A percentile compares a stretch with the other conserved stretches of the same genome.
Conservation (phyloP, 2,797 vertebrate genomes). For the Hirundo rustica region DNA sequence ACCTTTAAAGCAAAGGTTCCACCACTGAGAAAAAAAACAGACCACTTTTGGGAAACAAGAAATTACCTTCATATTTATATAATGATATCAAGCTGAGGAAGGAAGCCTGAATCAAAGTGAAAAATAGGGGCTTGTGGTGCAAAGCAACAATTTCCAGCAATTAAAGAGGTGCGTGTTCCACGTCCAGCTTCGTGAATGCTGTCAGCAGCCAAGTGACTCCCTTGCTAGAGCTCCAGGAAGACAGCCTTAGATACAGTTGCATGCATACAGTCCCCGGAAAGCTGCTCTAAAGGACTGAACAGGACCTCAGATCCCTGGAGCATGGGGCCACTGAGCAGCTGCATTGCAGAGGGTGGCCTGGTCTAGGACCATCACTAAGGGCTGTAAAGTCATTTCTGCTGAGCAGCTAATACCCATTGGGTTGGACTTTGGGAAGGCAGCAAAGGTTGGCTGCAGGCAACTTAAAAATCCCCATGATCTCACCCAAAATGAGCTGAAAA, state of each 20-base stretch:
- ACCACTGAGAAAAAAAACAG: background rate
- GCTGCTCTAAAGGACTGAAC: background rate
- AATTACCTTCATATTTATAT: background rate
- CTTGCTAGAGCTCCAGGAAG: background rate
- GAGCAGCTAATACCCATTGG: background rate
- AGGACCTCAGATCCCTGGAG: background rate
- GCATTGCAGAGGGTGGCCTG: accelerated
- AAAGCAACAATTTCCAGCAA: background rate
- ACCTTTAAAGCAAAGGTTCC: background rate
- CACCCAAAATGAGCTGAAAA: background rate
- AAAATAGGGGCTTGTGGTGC: accelerated
- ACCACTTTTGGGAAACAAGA: background rate
- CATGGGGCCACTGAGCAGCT: accelerated
- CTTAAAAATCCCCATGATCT: background rate
- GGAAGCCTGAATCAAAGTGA: background rate
- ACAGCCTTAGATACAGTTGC: background rate
- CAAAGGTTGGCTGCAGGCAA: background rate
- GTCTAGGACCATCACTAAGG: too few relatives aligned
- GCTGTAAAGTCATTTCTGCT: background rate
- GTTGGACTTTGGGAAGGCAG: background rate
- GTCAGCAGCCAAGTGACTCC: background rate
- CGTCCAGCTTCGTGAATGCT: background rate
- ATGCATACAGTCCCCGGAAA: background rate
- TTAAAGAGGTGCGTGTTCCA: background rate
- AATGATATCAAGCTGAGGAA: background rate